Evolutionary conservation across 2,888 invertebrate species (phyloP).

Genomic region (Melinaea menophilus): DNA sequence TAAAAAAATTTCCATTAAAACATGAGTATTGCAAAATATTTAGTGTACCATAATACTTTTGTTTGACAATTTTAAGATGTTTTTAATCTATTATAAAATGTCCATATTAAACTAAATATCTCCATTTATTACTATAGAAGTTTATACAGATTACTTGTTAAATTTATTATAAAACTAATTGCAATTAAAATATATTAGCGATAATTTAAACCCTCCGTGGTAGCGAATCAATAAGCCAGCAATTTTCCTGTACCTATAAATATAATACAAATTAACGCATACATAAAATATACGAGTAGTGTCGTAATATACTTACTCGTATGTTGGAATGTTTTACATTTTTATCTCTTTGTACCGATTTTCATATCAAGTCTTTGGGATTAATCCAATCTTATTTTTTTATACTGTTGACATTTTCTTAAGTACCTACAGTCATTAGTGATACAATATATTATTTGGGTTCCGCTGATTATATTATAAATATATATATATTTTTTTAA

Average conservation of each 20-base stretch:
- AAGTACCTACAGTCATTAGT: slow-evolving; percentile 34
- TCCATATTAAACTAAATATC: too few species aligned
- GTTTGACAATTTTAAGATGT: too few species aligned
- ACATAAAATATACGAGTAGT: too few species aligned
- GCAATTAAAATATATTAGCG: not conserved
- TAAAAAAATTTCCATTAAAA: too few species aligned
- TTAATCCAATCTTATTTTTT: slow-evolving; percentile 23
- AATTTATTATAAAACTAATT: not conserved
- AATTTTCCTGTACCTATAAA: slow-evolving; percentile 9
- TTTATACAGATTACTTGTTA: not conserved
- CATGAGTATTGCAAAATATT: too few species aligned
- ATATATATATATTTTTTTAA: not conserved
- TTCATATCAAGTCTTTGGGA: slow-evolving; percentile 13
- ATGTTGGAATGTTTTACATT: not conserved
- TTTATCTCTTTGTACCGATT: not conserved
- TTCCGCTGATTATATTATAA: slow-evolving; percentile 25
- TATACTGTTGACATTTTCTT: slow-evolving; percentile 33
- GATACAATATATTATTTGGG: slow-evolving; percentile 33
- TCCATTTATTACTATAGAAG: not conserved
- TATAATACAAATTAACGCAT: slow-evolving; percentile 5
- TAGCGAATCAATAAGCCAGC: not conserved
- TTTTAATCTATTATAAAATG: too few species aligned
- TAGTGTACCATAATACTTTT: too few species aligned
- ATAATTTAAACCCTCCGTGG: slow-evolving; percentile 16
- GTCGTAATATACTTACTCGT: too few species aligned